Base-by-base conservation (phyloP, 1,140 invertebrate genomes). In the Macrobrachium nipponense region DNA sequence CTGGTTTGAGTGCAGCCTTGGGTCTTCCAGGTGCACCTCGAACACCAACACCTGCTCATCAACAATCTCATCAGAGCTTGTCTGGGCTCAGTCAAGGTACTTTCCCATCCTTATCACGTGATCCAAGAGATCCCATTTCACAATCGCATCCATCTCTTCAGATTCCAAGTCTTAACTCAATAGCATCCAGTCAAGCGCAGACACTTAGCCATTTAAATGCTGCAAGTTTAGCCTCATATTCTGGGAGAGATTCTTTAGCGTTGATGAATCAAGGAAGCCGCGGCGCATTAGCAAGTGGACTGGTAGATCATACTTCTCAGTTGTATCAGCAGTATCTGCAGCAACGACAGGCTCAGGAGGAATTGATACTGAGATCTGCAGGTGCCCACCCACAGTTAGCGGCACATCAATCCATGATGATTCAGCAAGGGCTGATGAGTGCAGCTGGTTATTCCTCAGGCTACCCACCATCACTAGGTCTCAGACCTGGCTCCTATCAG, bases 251-350 rank as follows among this genome's bases (percentile, higher is more conserved):
- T 90, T 7, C 94, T 94, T 87, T 93, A 93, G 82, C 91, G 92
- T 17, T 90, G 90, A 73, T 88, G 88, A 84, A 87, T 82, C 84
- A 89, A 85, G 72, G 90, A 90, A 51, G 89, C 84, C 83, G 89
- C 83, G 85, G 89, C 82, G 70, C 90, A 89, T 89, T 91, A 90
- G 43, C 89, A 90, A 64, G 90, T 93, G 87, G 94, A 94, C 88
- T 90, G 92, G 87, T 89, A 44, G 88, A 89, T 18, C 92, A 89
- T 23, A 88, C 89, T 14, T 89, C 87, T 80, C 93, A 94, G 44
- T 90, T 95, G 7, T 95, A 95, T 90, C 94, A 95, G 89, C 94
- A 95, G 89, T 95, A 94, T 89, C 90, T 95, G 79, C 93, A 94
- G 61, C 91, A 92, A 12, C 93, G 93, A 80, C 88, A 89, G 51